Conservation (phyloP, 2,797 vertebrate genomes). For the Glossophaga mutica region DNA sequence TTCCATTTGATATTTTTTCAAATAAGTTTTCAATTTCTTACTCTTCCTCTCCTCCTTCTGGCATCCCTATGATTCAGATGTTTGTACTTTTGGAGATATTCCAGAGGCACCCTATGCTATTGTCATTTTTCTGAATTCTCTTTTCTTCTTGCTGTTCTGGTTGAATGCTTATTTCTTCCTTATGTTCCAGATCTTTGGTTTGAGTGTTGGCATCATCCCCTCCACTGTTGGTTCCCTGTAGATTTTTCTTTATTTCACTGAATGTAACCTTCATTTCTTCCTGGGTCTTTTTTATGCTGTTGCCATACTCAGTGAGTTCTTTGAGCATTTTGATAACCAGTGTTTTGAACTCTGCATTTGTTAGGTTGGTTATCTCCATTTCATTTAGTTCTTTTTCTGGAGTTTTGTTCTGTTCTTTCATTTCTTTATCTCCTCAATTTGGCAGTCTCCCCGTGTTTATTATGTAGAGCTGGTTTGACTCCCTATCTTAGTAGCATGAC, state of each 20-base stretch:
- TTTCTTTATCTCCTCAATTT: neutral
- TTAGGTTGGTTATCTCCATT: neutral
- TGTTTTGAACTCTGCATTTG: neutral
- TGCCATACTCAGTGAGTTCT: neutral
- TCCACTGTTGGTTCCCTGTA: neutral
- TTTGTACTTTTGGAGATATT: neutral
- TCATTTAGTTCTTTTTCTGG: neutral
- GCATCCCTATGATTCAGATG: neutral
- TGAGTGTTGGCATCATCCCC: neutral
- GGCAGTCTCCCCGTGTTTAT: neutral
- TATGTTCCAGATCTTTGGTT: neutral
- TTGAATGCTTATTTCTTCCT: neutral
- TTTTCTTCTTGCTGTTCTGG: neutral
- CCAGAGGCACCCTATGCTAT: neutral
- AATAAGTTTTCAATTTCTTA: neutral
- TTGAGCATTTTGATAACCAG: neutral
- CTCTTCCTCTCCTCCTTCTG: neutral
- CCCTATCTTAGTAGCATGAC: neutral
- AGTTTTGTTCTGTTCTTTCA: neutral
- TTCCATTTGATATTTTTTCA: neutral
- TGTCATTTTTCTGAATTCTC: neutral
- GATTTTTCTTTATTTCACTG: neutral
- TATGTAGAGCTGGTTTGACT: neutral
- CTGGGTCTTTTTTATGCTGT: neutral
- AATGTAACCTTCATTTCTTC: neutral